Evolutionary conservation across 2,888 invertebrate genomes (phyloP), one percentile per base, ranked within the genome.

Genomic region (Cyclophora albipunctata): DNA sequence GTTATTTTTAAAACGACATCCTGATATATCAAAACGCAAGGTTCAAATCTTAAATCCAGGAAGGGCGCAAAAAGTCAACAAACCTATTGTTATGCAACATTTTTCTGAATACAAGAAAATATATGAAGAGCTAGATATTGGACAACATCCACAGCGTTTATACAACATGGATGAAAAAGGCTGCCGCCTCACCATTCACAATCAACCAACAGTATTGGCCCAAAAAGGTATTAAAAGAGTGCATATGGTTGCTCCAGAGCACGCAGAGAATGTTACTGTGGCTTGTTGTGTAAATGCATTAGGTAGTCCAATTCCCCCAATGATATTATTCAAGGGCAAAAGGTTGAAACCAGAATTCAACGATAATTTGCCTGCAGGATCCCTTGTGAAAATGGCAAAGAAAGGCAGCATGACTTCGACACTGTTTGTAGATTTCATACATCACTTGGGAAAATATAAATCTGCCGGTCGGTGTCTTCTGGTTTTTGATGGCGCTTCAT

Each of bases 321-420:
- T 48, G 45, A 48, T 48, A 7, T n/a, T 48, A 4, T 45, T 48
- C 40, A 49, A 49, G 34, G 49, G 49, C 6, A 49, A 45, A 40
- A 34, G 49, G 40, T 41, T 6, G 45, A 3, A 5, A 7, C 4
- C 3, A 4, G 43, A 43, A 2, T 43, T 43, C 3, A 5, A 46
- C 7, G 52, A 55, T 7, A 51, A 57, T 42, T 55, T 55, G 42
- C 52, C 55, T 5, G 46, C 34, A 5, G 55, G 52, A 47, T 53
- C 58, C 6, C 51, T 61, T 35, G 59, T 60, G 34, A 49, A 59
- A 50, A 62, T 54, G 47, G 50, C 59, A 0, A 7, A 54, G 46
- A 58, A 61, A 42, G 58, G 55, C 2, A 53, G 46, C 47, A 57
- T 64, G 55, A 59, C 47, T 7, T 34, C 6, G 7, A 7, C 34